phyloP scores from a whole-genome alignment of 2,888 invertebrate species.

The Agonopterix heracliana region DNA sequence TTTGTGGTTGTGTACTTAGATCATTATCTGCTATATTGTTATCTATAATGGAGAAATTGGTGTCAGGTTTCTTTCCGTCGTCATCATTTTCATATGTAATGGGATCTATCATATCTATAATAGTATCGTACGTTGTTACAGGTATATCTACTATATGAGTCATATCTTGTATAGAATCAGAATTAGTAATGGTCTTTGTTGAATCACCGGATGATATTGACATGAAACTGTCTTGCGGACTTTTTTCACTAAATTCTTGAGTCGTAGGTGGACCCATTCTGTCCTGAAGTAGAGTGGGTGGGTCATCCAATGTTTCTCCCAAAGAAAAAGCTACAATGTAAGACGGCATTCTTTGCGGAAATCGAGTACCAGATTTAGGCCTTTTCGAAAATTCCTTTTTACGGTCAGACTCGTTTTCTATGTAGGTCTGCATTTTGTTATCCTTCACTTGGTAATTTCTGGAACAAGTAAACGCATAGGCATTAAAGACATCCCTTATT shows the following conservation, averaged over 20 bases:
- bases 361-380: conserved; percentile 18
- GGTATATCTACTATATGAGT: conserved; percentile 9
- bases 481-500: conserved; percentile 13
- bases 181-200: conserved; percentile 20
- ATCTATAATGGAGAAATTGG: conserved; percentile 10
- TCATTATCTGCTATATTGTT: conserved; percentile 12
- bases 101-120: conserved; percentile 12
- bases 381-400: conserved; percentile 9
- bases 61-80: conserved; percentile 10
- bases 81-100: conserved; percentile 13
- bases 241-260: conserved; percentile 25
- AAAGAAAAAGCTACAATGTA: conserved; percentile 34
- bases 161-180: conserved; percentile 11
- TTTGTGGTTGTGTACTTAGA: conserved; percentile 14
- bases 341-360: conserved; percentile 21
- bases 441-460: conserved; percentile 3
- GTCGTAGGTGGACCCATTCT: conserved; percentile 1
- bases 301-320: conserved; percentile 32
- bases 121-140: conserved; percentile 14
- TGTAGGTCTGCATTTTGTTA: conserved; percentile 1
- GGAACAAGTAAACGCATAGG: conserved; percentile 4
- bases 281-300: conserved; percentile 12
- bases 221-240: conserved; percentile 17
- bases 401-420: conserved; percentile 4
- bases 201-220: conserved; percentile 24